Evolutionary conservation across 2,797 vertebrate genomes (phyloP).

Genomic region (Pangasius krempfi): DNA sequence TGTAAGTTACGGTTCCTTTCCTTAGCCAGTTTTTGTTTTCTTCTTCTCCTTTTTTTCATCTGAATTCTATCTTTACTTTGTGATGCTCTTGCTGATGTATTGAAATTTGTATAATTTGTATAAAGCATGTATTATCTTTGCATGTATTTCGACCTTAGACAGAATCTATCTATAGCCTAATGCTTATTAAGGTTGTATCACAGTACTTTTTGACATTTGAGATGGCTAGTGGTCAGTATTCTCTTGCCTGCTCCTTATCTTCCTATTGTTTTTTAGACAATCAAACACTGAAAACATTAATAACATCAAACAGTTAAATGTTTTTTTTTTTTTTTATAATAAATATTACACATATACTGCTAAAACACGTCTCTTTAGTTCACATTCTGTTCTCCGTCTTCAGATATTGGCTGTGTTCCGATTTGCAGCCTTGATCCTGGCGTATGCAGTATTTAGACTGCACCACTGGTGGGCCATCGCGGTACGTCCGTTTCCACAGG

Average conservation of each 20-base stretch:
- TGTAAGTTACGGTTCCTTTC: conserved; percentile 75
- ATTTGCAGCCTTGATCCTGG: conserved; percentile 89
- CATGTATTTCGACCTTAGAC: not conserved
- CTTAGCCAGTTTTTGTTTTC: not conserved
- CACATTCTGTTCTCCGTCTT: conserved; percentile 25
- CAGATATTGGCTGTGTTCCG: conserved; percentile 92
- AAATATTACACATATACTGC: not conserved
- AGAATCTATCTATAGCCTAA: not conserved
- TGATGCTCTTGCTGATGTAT: not conserved
- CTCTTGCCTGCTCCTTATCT: not conserved
- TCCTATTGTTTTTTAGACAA: not conserved
- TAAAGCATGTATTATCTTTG: not conserved
- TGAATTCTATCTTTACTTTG: too few relatives aligned
- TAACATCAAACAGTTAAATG: too few relatives aligned
- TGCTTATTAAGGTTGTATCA: not conserved
- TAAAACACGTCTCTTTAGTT: not conserved
- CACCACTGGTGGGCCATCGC: conserved; percentile 97
- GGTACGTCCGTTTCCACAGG: conserved; percentile 71
- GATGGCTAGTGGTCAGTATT: too few relatives aligned
- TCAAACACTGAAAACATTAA: not conserved
- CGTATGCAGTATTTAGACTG: conserved; percentile 90
- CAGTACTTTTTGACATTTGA: not conserved
- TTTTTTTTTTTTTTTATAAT: not conserved
- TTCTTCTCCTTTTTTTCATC: not conserved
- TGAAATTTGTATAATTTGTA: not conserved